phyloP scores from a whole-genome alignment of 1,140 invertebrate genomes.

The Pygmarrhopalites habei region DNA sequence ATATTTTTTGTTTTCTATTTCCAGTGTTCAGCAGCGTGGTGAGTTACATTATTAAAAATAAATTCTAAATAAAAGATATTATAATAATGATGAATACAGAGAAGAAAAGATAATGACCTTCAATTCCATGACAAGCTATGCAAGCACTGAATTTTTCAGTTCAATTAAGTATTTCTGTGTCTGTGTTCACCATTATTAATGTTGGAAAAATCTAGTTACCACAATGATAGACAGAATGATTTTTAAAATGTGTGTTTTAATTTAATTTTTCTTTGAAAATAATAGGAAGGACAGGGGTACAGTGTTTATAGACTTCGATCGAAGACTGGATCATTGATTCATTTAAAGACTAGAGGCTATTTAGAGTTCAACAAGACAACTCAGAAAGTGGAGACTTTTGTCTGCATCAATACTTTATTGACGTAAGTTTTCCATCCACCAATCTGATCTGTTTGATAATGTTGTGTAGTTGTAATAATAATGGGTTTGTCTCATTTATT shows the following conservation, averaged over 20 bases:
- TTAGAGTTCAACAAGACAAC: conserved; percentile 64
- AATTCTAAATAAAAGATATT: no score
- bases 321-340: conserved; percentile 70
- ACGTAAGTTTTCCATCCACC: conserved; percentile 46
- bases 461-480: not conserved
- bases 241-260: no score
- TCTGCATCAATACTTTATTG: conserved; percentile 75
- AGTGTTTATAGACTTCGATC: conserved; percentile 73
- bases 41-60: no score
- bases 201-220: no score
- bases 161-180: no score
- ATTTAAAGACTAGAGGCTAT: conserved; percentile 67
- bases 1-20: conserved; percentile 41
- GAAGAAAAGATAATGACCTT: no score
- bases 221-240: no score
- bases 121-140: no score
- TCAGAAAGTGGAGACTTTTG: conserved; percentile 66
- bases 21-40: conserved; percentile 72
- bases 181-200: no score
- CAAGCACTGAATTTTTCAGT: no score
- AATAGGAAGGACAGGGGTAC: conserved; percentile 56
- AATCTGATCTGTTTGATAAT: not conserved
- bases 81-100: no score
- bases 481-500: not conserved
- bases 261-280: no score